Evolutionary conservation across 2,113 vertebrate genomes (phyloP), one percentile per base, ranked within the genome.

Genomic region (Poeciliopsis turrubarensis): DNA sequence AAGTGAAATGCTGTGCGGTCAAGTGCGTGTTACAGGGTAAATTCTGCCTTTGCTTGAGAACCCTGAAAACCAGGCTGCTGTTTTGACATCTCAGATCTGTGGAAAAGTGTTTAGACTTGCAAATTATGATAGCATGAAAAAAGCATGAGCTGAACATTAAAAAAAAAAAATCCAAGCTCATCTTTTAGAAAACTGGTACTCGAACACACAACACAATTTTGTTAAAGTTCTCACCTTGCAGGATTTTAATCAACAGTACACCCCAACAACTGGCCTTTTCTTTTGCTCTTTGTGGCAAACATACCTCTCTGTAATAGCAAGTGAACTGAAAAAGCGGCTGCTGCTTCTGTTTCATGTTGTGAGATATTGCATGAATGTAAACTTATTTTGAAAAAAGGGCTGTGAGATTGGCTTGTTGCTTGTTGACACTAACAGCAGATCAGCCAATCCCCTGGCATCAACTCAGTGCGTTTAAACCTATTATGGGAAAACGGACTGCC

Each of bases 1-100:
- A 95, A 94, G 93, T 94, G 87, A 89, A 83, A 85, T 76, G 80
- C 85, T 74, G 88, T 94, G 91, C 80, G 90, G 91, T 91, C 84
- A 84, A 81, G 83, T 88, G 79, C 34, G 65, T 83, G 84, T 88
- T 80, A 78, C 81, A 85, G 67, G 81, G 47, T 83, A 75, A 4
- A 72, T 73, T 82, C 77, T 82, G 84, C 86, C 85, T 93, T 92
- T 82, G 72, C 72, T 75, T 47, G 60, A 75, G 77, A 77, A 70
- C 60, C 27, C 27, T 47, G 30, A 70, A 77, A 86, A 60, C 34
- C 54, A 67, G 13, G 3, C 14, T 60, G n/a, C 26, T 68, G 22
- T 17, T 78, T 60, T 75, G 30, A 71, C 2, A 32, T 73, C 68
- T 1, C 27, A 66, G 22, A 27, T 72, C 60, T 60, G 70, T 37